Evolutionary conservation across 2,888 invertebrate species (phyloP), one percentile per base, ranked within the genome.

Genomic region (Aleiodes alternator): DNA sequence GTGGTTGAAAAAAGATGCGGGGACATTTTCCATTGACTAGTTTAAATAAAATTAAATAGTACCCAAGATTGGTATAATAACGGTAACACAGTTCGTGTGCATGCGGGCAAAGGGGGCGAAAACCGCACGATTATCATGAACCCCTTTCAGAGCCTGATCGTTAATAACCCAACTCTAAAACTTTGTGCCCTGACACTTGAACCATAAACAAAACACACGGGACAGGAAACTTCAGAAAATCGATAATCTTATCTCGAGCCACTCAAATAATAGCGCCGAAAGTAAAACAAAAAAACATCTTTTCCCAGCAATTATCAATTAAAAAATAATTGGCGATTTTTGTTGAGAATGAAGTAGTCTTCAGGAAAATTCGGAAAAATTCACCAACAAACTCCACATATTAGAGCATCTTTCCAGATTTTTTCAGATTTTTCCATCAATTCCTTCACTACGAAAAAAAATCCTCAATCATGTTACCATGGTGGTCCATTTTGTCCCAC

Each of bases 41-140:
- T 38, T 61, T 8, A 61, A 61, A 38, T n/a, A 14, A 57, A 2
- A 61, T 2, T n/a, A 1, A 38, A 61, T 31, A 61, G 14, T 38
- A 61, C 61, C n/a, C 61, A 61, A 61, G 61, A 61, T 61, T 61
- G 61, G 61, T 61, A 38, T 34, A 38, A 61, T 61, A 61, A 34
- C 61, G 61, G 34, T 61, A 38, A 61, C 61, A 61, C 38, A 61
- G 38, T 61, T 61, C 38, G 61, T 38, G n/a, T 38, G 11, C 8
- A 61, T 61, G 61, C 61, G 61, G 61, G 61, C 38, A 14, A 61
- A 16, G 61, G 61, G 59, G 38, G 12, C 23, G 34, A 61, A 34
- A 61, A 61, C 61, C 61, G 7, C 38, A 38, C 38, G 38, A 61
- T 61, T 61, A 61, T 12, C 34, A 38, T 14, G 34, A 31, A 16